Evolutionary conservation across 1,140 invertebrate species (phyloP).

Genomic region (Drosophila elegans): DNA sequence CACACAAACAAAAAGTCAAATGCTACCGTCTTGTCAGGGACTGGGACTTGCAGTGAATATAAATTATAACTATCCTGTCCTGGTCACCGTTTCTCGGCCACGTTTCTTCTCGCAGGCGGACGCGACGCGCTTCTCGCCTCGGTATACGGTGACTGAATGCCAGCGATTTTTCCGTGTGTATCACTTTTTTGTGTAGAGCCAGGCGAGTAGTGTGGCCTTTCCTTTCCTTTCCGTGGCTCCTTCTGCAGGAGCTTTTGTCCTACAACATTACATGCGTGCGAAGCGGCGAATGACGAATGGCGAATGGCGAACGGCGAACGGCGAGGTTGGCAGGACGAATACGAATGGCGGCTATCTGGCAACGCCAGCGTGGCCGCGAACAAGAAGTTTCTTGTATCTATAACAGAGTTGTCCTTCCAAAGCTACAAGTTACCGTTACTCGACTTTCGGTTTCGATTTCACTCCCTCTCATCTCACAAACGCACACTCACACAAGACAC

Average conservation of each 20-base stretch:
- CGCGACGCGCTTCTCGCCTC: slow-evolving; percentile 53
- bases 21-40: slow-evolving; percentile 7
- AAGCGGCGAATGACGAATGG: slow-evolving; percentile 14
- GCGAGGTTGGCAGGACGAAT: slow-evolving; percentile 12
- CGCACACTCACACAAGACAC: slow-evolving; percentile 15
- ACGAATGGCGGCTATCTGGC: slow-evolving; percentile 40
- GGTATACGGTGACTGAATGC: slow-evolving; percentile 76
- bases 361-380: slow-evolving; percentile 40
- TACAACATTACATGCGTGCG: slow-evolving; percentile 51
- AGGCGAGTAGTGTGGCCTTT: slow-evolving; percentile 42
- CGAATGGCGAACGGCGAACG: slow-evolving; percentile 15
- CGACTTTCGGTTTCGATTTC: slow-evolving; percentile 37
- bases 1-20: slow-evolving; percentile 41
- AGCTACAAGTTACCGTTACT: slow-evolving; percentile 64
- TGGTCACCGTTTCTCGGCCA: slow-evolving; percentile 4
- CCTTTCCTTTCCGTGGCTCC: slow-evolving; percentile 13
- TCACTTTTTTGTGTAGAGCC: slow-evolving; percentile 59
- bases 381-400: slow-evolving; percentile 66
- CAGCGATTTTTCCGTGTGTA: slow-evolving; percentile 82
- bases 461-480: slow-evolving; percentile 11
- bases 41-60: slow-evolving; percentile 18
- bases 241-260: slow-evolving; percentile 59
- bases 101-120: slow-evolving; percentile 42
- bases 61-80: slow-evolving; percentile 6
- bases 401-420: slow-evolving; percentile 62